phyloP scores from a whole-genome alignment of 2,888 invertebrate genomes.

The Drosophila diplacantha region DNA sequence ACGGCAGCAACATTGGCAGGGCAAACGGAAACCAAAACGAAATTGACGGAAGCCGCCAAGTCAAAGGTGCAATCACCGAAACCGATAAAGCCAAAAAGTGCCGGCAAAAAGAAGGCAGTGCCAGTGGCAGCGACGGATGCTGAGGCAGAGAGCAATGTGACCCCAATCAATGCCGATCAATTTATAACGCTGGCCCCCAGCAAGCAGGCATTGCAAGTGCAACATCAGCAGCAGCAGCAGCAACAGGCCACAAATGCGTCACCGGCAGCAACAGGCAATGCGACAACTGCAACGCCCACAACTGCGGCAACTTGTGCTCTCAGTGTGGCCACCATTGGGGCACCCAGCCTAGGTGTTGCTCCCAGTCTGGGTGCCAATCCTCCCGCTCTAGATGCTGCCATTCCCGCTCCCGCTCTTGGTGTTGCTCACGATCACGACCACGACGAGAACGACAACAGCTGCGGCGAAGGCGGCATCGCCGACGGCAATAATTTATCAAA shows the following conservation, averaged over 20 bases:
- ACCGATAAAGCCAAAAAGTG: constrained; percentile 59
- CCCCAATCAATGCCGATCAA: constrained; percentile 75
- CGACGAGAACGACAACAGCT: constrained; percentile 57
- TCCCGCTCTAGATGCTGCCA: constrained; percentile 19
- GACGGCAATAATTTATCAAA: constrained; percentile 77
- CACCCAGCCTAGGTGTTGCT: constrained; percentile 13
- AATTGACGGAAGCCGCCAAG: constrained; percentile 66
- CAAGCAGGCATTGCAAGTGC: constrained; percentile 49
- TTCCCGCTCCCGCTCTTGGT: constrained; percentile 3
- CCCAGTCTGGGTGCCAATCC: constrained; percentile 8
- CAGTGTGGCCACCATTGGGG: constrained; percentile 12
- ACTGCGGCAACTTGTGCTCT: constrained; percentile 35
- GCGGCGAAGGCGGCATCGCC: constrained; percentile 44
- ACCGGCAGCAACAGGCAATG: constrained; percentile 37
- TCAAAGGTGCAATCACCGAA: constrained; percentile 69
- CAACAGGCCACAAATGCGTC: constrained; percentile 52
- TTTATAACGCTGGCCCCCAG: constrained; percentile 71
- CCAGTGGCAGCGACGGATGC: constrained; percentile 6
- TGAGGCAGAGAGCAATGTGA: constrained; percentile 66
- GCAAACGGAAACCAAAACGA: constrained; percentile 64
- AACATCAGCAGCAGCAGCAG: constrained; percentile 36
- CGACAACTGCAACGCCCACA: constrained; percentile 41
- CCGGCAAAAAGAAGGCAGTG: constrained; percentile 44
- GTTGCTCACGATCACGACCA: constrained; percentile 26
- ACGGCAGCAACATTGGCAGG: constrained; percentile 53